Evolutionary conservation across 2,888 invertebrate genomes (phyloP), one percentile per base, ranked within the genome.

Genomic region (Sepioteuthis lessoniana): DNA sequence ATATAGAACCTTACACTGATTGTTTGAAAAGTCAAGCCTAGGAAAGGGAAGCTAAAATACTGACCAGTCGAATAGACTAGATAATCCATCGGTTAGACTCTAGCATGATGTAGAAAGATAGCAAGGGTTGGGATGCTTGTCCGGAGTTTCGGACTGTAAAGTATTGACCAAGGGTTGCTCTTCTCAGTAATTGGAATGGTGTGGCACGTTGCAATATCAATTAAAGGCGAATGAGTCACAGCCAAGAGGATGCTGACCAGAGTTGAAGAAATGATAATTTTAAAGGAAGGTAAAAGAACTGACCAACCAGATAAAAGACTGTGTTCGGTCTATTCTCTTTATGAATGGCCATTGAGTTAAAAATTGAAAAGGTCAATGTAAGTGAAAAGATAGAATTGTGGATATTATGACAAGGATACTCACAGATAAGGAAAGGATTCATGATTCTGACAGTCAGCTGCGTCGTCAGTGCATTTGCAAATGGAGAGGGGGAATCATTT

Each of bases 141-240:
- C 76, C 76, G n/a, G 76, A 76, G 76, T 76, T 76, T 76, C 16
- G 76, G 76, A 76, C 76, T n/a, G n/a, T 76, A 76, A 16, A 76
- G n/a, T 76, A 76, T n/a, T 76, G 76, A 76, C 76, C 76, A 76
- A 76, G 35, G 76, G 76, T 76, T 76, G n/a, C 10, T n/a, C n/a
- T 76, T 19, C n/a, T 76, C 35, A 16, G 10, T 76, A 76, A 76
- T 76, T 76, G n/a, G 76, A 76, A 10, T 76, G 76, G 76, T n/a
- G 76, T 76, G n/a, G 76, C n/a, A n/a, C n/a, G n/a, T 19, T 76
- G 76, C 76, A 76, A 76, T 76, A 76, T 76, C 76, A 76, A 76
- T 76, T 76, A 76, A n/a, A n/a, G 7, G 0, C n/a, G 76, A 76
- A 35, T 76, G 76, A 76, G 16, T 76, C 76, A 76, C 76, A n/a